Conservation (phyloP, 2,113 vertebrate species). For the Saguinus imperator region DNA sequence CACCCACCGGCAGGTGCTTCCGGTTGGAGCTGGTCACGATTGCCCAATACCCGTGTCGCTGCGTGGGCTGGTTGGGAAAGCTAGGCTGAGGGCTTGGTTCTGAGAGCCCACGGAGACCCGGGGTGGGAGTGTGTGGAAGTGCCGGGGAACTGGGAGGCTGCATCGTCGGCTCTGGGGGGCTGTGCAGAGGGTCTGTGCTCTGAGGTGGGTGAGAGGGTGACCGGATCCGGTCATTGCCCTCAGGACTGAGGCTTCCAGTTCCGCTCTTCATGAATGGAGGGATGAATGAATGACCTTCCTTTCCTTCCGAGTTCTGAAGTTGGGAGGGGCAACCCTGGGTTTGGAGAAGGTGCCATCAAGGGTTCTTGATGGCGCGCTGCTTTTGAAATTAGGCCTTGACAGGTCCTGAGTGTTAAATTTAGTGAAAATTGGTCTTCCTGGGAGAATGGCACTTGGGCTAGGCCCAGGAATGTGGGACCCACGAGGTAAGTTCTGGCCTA, state of each 20-base stretch:
- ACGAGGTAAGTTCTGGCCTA: not conserved
- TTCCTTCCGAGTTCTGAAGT: not conserved
- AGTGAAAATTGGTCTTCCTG: not conserved
- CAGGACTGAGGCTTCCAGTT: not conserved
- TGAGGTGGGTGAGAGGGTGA: not conserved
- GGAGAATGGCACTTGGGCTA: not conserved
- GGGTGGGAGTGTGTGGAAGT: not conserved
- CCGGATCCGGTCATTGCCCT: not conserved
- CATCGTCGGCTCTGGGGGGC: not conserved
- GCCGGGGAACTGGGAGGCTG: not conserved
- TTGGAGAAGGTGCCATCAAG: not conserved
- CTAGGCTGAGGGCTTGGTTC: not conserved
- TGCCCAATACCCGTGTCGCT: not conserved
- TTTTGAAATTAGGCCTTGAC: not conserved
- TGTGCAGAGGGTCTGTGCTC: not conserved
- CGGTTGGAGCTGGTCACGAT: not conserved
- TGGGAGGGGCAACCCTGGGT: not conserved
- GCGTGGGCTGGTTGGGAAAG: constrained; percentile 43
- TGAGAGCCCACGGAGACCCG: not conserved
- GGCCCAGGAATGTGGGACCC: not conserved
- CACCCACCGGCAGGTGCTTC: constrained; percentile 10
- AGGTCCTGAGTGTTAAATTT: not conserved
- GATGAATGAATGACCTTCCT: constrained; percentile 45
- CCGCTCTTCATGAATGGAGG: not conserved
- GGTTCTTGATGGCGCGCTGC: not conserved